Base-by-base conservation (phyloP, 2,888 invertebrate genomes). In the Andrena haemorrhoa region DNA sequence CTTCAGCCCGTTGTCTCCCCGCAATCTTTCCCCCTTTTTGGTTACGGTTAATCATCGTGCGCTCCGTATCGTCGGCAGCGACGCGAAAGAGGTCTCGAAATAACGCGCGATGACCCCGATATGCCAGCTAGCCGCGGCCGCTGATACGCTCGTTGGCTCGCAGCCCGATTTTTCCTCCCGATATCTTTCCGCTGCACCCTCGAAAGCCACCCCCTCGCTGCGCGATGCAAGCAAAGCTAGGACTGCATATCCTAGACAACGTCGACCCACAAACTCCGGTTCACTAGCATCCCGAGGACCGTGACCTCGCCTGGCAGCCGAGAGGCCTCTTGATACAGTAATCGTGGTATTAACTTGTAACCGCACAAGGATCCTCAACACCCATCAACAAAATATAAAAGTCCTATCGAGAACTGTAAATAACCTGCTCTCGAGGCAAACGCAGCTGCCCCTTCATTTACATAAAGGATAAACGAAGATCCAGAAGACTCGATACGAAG, bases 51-150 rank as follows among this genome's bases (percentile, higher is more conserved):
- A 80, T 82, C 80, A 74, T 73, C 51, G 64, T 35, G 23, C 35
- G 41, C 31, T 51, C 71, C 51, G 75, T 63, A 79, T 71, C 75
- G 71, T 35, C 16, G 23, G 68, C 75, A 73, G 26, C 70, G 66
- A 58, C 49, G 74, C 68, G 75, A 87, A 83, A 79, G 80, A 84
- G 82, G 78, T 82, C 86, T 86, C 82, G 88, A 81, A 89, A 88
- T 89, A 89, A 87, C 77, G 85, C 73, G 83, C 77, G 79, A 82
- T 79, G 88, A 88, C 88, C 88, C 80, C 89, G 87, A 77, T 84
- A 71, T 73, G 81, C 75, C 73, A 77, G 47, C 70, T 63, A 47
- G 60, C 64, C 71, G 75, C 56, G 75, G 70, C 41, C 70, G 66
- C 61, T 73, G 84, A 75, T 79, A 85, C 81, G 83, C 63, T 71